Conservation (phyloP, 2,888 invertebrate species). For the Spisula solida region DNA sequence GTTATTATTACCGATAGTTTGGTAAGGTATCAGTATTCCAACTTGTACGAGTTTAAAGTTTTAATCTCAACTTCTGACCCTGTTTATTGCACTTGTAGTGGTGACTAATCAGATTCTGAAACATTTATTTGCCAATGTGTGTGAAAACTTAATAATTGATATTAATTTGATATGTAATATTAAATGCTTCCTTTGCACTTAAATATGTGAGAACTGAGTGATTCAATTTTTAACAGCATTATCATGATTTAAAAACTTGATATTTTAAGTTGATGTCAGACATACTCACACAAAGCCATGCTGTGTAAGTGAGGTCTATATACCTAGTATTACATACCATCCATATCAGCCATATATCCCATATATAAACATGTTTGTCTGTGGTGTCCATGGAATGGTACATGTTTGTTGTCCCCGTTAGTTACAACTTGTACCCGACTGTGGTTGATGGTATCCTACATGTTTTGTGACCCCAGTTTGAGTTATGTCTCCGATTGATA, state of each 20-base stretch:
- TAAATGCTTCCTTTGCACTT: neutral
- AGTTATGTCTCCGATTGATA: neutral
- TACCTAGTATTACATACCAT: neutral
- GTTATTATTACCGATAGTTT: too few relatives aligned
- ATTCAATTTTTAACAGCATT: neutral
- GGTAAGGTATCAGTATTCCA: too few relatives aligned
- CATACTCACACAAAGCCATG: slow-evolving; percentile 27
- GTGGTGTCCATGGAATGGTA: neutral
- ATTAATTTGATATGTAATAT: too few relatives aligned
- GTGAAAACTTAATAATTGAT: neutral
- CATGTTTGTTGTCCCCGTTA: neutral
- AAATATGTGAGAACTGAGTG: neutral
- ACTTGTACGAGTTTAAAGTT: too few relatives aligned
- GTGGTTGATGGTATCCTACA: too few relatives aligned
- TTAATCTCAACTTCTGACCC: too few relatives aligned
- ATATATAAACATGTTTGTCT: slow-evolving; percentile 1
- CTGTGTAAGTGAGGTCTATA: slow-evolving; percentile 10
- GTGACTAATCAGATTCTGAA: neutral
- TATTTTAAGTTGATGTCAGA: slow-evolving; percentile 20
- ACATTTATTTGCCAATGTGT: neutral
- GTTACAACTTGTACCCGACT: too few relatives aligned
- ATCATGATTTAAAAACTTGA: slow-evolving; percentile 5
- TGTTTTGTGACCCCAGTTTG: neutral
- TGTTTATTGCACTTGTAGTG: too few relatives aligned
- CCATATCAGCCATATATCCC: neutral